These are phyloP conservation scores for Pseudomyrmex sp. DNA, from an alignment of 1,140 invertebrate species.

Conservation along the genomic window DNA sequence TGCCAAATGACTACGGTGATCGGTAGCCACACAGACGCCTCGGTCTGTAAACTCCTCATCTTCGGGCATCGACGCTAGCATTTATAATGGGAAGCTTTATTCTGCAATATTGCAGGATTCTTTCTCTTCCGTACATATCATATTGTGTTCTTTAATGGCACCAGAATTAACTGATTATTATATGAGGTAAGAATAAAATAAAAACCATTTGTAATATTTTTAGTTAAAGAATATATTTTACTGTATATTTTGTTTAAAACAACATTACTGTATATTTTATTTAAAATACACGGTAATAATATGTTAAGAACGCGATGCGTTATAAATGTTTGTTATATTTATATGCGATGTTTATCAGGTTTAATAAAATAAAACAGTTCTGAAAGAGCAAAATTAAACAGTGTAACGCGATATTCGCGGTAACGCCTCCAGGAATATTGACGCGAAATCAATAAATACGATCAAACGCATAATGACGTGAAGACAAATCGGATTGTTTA, in stretches of 20 bases:
- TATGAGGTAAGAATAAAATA: not conserved
- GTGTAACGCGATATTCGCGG: not conserved
- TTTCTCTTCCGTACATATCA: not conserved
- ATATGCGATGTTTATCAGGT: constrained; percentile 1
- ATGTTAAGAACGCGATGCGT: not conserved
- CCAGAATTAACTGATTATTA: not conserved
- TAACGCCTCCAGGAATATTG: constrained; percentile 9
- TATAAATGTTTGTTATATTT: not conserved
- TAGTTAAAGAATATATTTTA: not conserved
- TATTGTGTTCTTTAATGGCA: not conserved
- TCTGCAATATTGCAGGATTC: not conserved
- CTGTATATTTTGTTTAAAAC: not conserved
- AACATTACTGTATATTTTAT: too few species aligned
- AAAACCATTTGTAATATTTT: not conserved
- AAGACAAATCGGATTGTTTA: constrained; percentile 46
- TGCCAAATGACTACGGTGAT: constrained; percentile 40
- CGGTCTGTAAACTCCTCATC: constrained; percentile 27
- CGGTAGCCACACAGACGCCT: constrained; percentile 34
- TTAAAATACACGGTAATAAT: too few species aligned
- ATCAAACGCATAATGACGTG: constrained; percentile 49
- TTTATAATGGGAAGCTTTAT: not conserved
- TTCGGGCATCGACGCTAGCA: not conserved
- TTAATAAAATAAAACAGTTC: constrained; percentile 21
- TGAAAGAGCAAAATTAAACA: not conserved
- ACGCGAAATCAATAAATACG: constrained; percentile 46